Evolutionary conservation across 2,888 invertebrate genomes (phyloP), one percentile per base, ranked within the genome.

Genomic region (Scaeva pyrastri): DNA sequence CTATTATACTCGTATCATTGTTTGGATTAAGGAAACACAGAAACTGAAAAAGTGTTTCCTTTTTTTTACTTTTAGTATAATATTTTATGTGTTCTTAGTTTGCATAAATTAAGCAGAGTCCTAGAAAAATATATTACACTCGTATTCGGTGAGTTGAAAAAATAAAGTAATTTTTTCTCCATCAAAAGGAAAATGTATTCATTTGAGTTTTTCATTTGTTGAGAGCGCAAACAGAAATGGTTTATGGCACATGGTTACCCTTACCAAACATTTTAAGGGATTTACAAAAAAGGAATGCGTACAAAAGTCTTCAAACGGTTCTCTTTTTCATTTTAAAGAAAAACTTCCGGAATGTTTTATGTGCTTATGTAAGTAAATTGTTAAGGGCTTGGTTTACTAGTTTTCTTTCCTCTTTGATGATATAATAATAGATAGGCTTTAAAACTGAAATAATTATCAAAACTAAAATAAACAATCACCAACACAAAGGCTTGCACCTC

Each of bases 181-280:
- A 23, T 21, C 8, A 12, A 41, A 41, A 60, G 41, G 21, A n/a
- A 41, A 41, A 41, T 43, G 21, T 41, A n/a, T 60, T 60, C 41
- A 41, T 60, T 41, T 60, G 41, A 41, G 21, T 23, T 14, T 39
- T 60, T 60, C 39, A 41, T 41, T 60, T 7, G 21, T 14, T 60
- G 12, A n/a, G n/a, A 21, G 60, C 41, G 60, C 41, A 60, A 60
- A 41, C 7, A n/a, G 21, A 23, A 60, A 60, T 41, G 60, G 4
- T 60, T 60, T 39, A 60, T 23, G 2, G 12, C 1, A 10, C 55
- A 31, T 1, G 26, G 5, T 31, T 26, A 10, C 8, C 52, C n/a
- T n/a, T n/a, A n/a, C n/a, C n/a, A n/a, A n/a, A n/a, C n/a, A n/a
- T n/a, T n/a, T n/a, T n/a, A n/a, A n/a, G n/a, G n/a, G n/a, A n/a